Conservation (phyloP, 2,888 invertebrate genomes). For the Rhyacophila evoluta region DNA sequence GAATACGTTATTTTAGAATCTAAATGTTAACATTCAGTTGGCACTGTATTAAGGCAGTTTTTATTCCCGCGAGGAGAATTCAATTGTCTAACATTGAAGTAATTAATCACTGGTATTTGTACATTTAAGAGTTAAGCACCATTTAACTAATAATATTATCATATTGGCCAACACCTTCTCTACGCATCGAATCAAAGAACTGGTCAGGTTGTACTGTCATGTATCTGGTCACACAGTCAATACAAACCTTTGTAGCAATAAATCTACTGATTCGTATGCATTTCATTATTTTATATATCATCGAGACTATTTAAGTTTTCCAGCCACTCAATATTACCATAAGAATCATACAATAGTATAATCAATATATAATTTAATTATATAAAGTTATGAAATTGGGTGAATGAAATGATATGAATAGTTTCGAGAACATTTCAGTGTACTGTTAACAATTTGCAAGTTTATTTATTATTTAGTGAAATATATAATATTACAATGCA, state of each 20-base stretch:
- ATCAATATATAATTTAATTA: constrained; percentile 15
- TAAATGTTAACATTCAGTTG: constrained; percentile 38
- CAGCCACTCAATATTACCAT: background rate
- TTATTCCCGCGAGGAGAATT: constrained; percentile 36
- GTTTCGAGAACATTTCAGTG: background rate
- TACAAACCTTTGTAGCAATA: background rate
- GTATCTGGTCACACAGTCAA: background rate
- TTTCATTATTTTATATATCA: background rate
- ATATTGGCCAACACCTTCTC: background rate
- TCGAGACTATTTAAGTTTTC: constrained; percentile 7
- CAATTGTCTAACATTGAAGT: constrained; percentile 26
- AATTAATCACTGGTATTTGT: constrained; percentile 51
- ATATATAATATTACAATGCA: background rate
- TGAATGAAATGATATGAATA: background rate
- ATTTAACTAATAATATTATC: constrained; percentile 25
- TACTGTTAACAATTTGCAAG: background rate
- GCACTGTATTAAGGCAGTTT: constrained; percentile 42
- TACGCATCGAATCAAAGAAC: background rate
- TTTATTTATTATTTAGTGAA: background rate
- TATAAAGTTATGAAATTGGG: background rate
- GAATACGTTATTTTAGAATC: background rate
- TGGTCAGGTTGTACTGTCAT: constrained; percentile 1
- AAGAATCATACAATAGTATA: constrained; percentile 2
- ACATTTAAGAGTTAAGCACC: constrained; percentile 46
- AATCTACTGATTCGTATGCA: background rate